Evolutionary conservation across 2,888 invertebrate species (phyloP).

Genomic region (Therioaphis trifolii): DNA sequence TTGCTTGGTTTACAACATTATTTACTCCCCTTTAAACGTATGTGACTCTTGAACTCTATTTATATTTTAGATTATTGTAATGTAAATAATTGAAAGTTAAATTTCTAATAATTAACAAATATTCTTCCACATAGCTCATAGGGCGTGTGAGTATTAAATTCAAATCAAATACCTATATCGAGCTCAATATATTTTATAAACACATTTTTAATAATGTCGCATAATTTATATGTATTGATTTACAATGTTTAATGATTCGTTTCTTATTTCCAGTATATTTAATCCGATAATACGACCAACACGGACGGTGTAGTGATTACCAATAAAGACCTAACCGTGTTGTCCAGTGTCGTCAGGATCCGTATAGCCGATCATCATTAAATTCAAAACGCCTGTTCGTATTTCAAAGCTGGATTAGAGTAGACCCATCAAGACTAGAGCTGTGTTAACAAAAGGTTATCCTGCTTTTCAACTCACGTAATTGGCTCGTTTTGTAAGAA

Average conservation of each 20-base stretch:
- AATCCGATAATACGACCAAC: not conserved
- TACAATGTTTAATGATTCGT: not conserved
- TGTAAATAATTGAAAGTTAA: too few species aligned
- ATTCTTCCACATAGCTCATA: too few species aligned
- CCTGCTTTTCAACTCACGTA: constrained; percentile 35
- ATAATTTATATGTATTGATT: not conserved
- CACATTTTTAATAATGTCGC: too few species aligned
- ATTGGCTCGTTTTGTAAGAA: constrained; percentile 56
- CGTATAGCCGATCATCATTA: constrained; percentile 38
- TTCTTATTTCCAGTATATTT: not conserved
- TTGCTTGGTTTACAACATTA: too few species aligned
- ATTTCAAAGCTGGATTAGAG: constrained; percentile 49
- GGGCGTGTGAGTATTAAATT: too few species aligned
- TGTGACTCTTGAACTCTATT: too few species aligned
- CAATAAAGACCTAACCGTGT: not conserved
- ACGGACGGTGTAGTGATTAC: not conserved
- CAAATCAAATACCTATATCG: too few species aligned
- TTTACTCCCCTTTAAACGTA: too few species aligned
- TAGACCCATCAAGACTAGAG: not conserved
- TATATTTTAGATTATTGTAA: too few species aligned
- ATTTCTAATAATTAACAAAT: too few species aligned
- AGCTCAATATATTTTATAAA: too few species aligned
- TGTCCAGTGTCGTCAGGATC: not conserved
- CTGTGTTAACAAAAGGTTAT: constrained; percentile 30
- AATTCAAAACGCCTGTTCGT: constrained; percentile 48